These are phyloP conservation scores for Drosophila yakuba DNA, from an alignment of 1,140 invertebrate genomes.

Conservation along the genomic window DNA sequence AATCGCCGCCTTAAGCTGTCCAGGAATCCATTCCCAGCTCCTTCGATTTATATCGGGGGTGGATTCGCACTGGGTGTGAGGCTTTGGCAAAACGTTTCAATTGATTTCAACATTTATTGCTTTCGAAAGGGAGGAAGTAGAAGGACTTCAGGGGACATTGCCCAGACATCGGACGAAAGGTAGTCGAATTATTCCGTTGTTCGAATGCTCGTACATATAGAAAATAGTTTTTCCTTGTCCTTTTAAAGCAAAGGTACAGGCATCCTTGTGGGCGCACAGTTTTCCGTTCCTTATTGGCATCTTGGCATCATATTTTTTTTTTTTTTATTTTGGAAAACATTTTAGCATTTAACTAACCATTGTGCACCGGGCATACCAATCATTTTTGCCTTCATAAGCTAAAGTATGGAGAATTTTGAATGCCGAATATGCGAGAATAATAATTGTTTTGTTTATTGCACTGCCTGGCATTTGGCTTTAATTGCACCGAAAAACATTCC, in stretches of 20 bases:
- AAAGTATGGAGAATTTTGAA: constrained; percentile 17
- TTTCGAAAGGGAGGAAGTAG: constrained; percentile 34
- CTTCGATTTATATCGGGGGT: constrained; percentile 61
- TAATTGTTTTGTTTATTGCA: constrained; percentile 66
- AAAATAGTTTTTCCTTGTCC: constrained; percentile 71
- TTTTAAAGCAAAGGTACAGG: constrained; percentile 47
- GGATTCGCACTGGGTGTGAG: constrained; percentile 55
- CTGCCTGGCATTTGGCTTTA: constrained; percentile 28
- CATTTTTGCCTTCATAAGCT: constrained; percentile 20
- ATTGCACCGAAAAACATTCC: constrained; percentile 44
- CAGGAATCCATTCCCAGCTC: constrained; percentile 55
- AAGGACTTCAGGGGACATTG: constrained; percentile 51
- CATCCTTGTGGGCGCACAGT: constrained; percentile 32
- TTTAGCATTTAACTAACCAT: constrained; percentile 27
- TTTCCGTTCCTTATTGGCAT: constrained; percentile 39
- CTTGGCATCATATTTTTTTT: constrained; percentile 47
- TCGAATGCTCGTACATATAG: neutral
- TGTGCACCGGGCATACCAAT: constrained; percentile 14
- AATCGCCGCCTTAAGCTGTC: constrained; percentile 78
- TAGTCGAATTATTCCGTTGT: constrained; percentile 72
- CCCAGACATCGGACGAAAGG: constrained; percentile 54
- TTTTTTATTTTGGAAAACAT: constrained; percentile 24
- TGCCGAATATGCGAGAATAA: constrained; percentile 15
- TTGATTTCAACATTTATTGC: constrained; percentile 83
- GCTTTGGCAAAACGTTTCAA: constrained; percentile 79